Base-by-base conservation (phyloP, 1,140 invertebrate species). In the Nasonia vitripennis region DNA sequence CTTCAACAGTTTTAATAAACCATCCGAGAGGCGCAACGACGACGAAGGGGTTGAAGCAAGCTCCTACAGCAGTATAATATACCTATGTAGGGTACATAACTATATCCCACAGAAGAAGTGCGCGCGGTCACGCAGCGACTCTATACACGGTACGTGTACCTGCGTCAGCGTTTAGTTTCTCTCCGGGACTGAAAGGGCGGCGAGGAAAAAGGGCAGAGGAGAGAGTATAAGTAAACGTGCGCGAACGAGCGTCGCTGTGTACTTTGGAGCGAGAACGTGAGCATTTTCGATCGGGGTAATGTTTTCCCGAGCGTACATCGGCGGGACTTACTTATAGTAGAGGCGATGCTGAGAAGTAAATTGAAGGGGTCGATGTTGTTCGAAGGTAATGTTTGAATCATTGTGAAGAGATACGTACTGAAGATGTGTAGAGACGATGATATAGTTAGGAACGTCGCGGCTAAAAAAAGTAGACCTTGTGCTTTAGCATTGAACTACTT, bases 1-100 rank as follows among this genome's bases (percentile, higher is more conserved):
- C 48, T 81, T 81, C 11, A 45, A 31, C n/a, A 81, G n/a, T 71
- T 70, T 81, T 81, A 81, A 81, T 71, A 70, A 81, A 31, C n/a
- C 55, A 62, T 62, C 55, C 51, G 51, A 62, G 55, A 51, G 11
- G 55, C 55, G 20, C 55, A 62, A 62, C 55, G 20, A 62, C 20
- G 55, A 62, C 55, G 14, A n/a, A 20, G 20, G 55, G 55, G 55
- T 62, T n/a, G 55, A 62, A 62, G 20, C 55, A 7, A 20, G 55
- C 7, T 5, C 6, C 6, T 62, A n/a, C 55, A 62, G 41, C 55
- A 55, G 51, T 17, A 17, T 55, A 55, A 14, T 17, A 17, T 55
- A 55, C 51, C 9, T 20, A 55, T 37, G 5, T 6, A 37, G 34
- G 14, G 51, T 45, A 45, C 27, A 27, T 45, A 55, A 5, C 51